phyloP scores from a whole-genome alignment of 2,797 vertebrate species.

The Myoxocephalus aenaeus region DNA sequence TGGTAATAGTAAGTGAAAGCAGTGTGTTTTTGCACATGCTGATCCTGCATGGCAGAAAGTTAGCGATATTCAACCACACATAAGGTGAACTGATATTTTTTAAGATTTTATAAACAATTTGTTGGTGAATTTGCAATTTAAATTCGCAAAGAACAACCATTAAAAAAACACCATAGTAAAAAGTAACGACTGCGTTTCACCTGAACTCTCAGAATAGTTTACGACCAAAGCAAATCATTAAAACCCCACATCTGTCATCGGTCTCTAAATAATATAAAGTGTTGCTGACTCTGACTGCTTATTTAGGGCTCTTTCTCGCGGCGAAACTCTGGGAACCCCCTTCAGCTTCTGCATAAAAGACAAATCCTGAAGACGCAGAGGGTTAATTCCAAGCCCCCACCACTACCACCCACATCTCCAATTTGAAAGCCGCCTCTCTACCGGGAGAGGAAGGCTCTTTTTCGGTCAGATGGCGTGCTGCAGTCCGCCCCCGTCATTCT shows the following conservation, averaged over 20 bases:
- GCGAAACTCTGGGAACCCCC: slow-evolving; percentile 64
- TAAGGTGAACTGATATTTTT: background rate
- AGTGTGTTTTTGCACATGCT: background rate
- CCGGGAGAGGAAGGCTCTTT: slow-evolving; percentile 89
- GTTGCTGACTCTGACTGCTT: slow-evolving; percentile 11
- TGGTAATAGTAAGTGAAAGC: background rate
- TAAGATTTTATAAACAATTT: background rate
- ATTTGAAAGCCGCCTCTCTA: slow-evolving; percentile 85
- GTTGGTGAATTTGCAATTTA: background rate
- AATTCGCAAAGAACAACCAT: background rate
- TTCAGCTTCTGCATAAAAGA: slow-evolving; percentile 40
- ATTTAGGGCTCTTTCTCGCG: slow-evolving; percentile 32
- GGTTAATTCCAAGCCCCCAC: slow-evolving; percentile 77
- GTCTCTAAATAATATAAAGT: background rate
- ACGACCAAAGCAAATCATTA: background rate
- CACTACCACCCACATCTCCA: slow-evolving; percentile 79
- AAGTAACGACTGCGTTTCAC: background rate
- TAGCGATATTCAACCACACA: too few relatives aligned
- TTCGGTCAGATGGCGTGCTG: slow-evolving; percentile 90
- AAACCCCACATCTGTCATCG: slow-evolving; percentile 21
- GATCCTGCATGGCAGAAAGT: background rate
- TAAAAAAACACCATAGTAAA: background rate
- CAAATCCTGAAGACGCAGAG: slow-evolving; percentile 68
- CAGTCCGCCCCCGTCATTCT: slow-evolving; percentile 90
- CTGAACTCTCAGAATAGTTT: slow-evolving; percentile 23